Conservation (phyloP, 2,113 vertebrate species). For the Hucho hucho region DNA sequence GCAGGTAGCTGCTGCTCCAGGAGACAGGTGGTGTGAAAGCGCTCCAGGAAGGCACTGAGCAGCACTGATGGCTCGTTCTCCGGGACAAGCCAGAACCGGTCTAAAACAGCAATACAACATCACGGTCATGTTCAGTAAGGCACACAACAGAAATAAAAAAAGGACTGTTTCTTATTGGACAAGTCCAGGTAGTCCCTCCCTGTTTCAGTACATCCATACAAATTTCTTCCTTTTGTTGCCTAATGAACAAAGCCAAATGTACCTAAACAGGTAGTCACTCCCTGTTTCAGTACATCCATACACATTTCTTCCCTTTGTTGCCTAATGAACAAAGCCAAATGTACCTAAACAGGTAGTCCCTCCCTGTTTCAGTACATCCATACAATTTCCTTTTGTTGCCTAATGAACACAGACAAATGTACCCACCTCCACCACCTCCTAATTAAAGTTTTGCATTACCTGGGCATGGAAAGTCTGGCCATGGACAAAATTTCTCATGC, state of each 20-base stretch:
- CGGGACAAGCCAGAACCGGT: constrained; percentile 85
- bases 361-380: background rate
- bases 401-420: background rate
- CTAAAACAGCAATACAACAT: constrained; percentile 63
- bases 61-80: constrained; percentile 81
- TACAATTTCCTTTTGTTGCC: background rate
- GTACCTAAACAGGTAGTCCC: too few species aligned
- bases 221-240: too few species aligned
- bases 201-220: too few species aligned
- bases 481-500: constrained; percentile 95
- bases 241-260: too few species aligned
- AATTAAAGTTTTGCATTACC: constrained; percentile 67
- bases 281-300: too few species aligned
- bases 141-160: too few species aligned
- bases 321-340: too few species aligned
- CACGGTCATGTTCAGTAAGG: background rate
- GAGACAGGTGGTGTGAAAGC: constrained; percentile 83
- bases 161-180: too few species aligned
- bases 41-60: constrained; percentile 80
- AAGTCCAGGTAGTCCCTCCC: too few species aligned
- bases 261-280: too few species aligned
- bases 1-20: constrained; percentile 89
- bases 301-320: too few species aligned
- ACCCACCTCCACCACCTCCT: background rate
- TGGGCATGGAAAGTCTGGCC: constrained; percentile 94